Base-by-base conservation (phyloP, 2,113 vertebrate genomes). In the Sitta europaea region DNA sequence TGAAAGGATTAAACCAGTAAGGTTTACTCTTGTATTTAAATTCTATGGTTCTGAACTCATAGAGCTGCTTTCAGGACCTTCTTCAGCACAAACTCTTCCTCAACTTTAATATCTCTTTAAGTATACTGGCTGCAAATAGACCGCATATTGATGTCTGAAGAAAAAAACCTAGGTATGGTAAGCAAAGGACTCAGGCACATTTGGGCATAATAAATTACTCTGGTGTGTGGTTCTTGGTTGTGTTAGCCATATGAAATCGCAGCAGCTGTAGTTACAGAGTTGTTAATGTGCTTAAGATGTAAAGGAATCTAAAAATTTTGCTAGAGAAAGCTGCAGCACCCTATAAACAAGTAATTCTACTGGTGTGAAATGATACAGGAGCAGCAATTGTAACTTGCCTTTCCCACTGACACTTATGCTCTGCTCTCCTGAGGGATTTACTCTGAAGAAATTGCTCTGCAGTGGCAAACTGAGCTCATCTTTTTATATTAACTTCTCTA, bases 351-450 rank as follows among this genome's bases (percentile, higher is more conserved):
- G 14, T n/a, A 23, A 55, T 85, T 90, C 23, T 48, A 21, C 43
- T 17, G 20, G 5, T 38, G 43, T 29, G 42, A 67, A 51, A 40
- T 28, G 48, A 35, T 35, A 58, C 2, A 47, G 28, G 17, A 38
- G 25, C 12, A 78, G 77, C 40, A 81, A 40, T 67, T 77, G 24
- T 6, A 89, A 70, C 0, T 6, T 0, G 0, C 20, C 42, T 81
- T 73, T 84, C 51, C 14, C 40, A 12, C 12, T 8, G 62, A 4
- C 40, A 18, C 61, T 62, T 53, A 73, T 68, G 54, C 35, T 70
- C n/a, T 54, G 57, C 55, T 74, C 82, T 90, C 51, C 47, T 45
- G 55, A 71, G 77, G 61, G 85, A 54, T 45, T 68, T 55, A 42
- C 27, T 42, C 31, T 27, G 53, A 72, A 75, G 71, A 80, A 92